Conservation (phyloP, 1,140 invertebrate genomes). For the Gonioctena quinquepunctata region DNA sequence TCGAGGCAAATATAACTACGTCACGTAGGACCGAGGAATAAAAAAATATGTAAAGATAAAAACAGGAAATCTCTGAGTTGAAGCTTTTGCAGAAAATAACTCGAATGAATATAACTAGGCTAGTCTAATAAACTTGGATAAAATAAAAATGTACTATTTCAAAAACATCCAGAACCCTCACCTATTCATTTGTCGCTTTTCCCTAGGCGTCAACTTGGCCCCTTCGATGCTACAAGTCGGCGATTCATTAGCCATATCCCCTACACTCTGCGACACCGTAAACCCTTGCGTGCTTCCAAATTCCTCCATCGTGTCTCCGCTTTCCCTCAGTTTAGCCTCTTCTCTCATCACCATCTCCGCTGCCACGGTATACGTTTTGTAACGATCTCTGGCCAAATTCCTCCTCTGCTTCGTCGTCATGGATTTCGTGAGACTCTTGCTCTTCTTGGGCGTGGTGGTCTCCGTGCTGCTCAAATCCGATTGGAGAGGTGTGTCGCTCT, state of each 20-base stretch:
- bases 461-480: slow-evolving; percentile 70
- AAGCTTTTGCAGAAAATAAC: too few species aligned
- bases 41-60: too few species aligned
- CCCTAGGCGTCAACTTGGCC: slow-evolving; percentile 65
- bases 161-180: too few species aligned
- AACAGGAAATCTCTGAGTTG: too few species aligned
- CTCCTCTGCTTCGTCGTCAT: slow-evolving; percentile 77
- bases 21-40: too few species aligned
- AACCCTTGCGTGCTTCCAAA: background rate
- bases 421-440: slow-evolving; percentile 57
- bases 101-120: too few species aligned
- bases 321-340: slow-evolving; percentile 23
- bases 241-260: too few species aligned
- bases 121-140: too few species aligned
- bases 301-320: slow-evolving; percentile 11
- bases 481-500: slow-evolving; percentile 58
- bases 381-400: slow-evolving; percentile 72
- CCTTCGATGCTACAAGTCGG: slow-evolving; percentile 24
- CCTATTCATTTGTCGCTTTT: slow-evolving; percentile 66
- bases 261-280: too few species aligned
- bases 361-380: slow-evolving; percentile 77
- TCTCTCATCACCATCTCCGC: slow-evolving; percentile 59
- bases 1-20: too few species aligned
- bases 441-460: slow-evolving; percentile 69
- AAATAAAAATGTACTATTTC: too few species aligned